Evolutionary conservation across 2,888 invertebrate species (phyloP), one percentile per base, ranked within the genome.

Genomic region (Xylophagus ater): DNA sequence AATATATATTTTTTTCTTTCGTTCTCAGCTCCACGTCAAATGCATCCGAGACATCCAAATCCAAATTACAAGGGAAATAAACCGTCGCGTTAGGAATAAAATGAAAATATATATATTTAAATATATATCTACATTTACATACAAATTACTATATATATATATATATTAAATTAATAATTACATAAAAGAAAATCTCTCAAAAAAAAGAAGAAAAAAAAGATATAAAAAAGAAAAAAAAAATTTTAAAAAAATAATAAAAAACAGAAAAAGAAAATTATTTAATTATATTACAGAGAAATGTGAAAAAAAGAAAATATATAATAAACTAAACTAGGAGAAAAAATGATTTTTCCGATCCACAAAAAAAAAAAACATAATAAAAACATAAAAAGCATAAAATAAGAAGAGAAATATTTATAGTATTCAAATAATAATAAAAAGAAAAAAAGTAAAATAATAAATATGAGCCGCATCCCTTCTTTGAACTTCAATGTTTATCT

Each of bases 61-160:
- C 60, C 61, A 41, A 64, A 62, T 50, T 64, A 62, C 48, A 62
- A 63, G 42, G 62, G 62, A 34, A 56, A 58, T 46, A 59, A 63
- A 48, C 61, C 62, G 45, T 59, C 60, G 47, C 55, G 52, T 34
- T 48, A 47, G 40, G 30, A 39, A 23, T 29, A 32, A 31, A 21
- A 34, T 12, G 28, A 13, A 36, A 19, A 23, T n/a, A 35, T 15
- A 35, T 29, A 15, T n/a, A n/a, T n/a, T n/a, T n/a, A n/a, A n/a
- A n/a, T n/a, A n/a, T n/a, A n/a, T n/a, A n/a, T n/a, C n/a, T n/a
- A n/a, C n/a, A n/a, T n/a, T n/a, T n/a, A n/a, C n/a, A n/a, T n/a
- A n/a, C n/a, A n/a, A n/a, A n/a, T n/a, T n/a, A n/a, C n/a, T n/a
- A n/a, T n/a, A n/a, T n/a, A n/a, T n/a, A n/a, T n/a, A n/a, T n/a